Conservation (phyloP, 2,888 invertebrate species). For the Pandemis corylana region DNA sequence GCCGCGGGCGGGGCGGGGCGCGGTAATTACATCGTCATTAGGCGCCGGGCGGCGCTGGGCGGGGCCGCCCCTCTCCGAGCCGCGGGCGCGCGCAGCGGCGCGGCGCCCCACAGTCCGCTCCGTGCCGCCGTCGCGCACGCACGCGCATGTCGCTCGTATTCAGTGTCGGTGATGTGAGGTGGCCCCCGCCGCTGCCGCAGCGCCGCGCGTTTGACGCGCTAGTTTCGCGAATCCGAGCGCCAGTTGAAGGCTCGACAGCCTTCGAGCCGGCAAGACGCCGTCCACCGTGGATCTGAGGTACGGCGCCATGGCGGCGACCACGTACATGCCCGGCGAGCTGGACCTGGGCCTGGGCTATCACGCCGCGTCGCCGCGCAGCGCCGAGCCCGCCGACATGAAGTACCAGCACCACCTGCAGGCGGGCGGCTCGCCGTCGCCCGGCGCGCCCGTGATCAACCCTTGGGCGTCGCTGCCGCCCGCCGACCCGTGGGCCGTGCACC, state of each 20-base stretch:
- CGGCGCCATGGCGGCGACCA: conserved; percentile 97
- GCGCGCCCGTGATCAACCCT: conserved; percentile 87
- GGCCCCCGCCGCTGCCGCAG: conserved; percentile 82
- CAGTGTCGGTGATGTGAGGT: conserved; percentile 80
- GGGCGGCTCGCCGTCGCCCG: conserved; percentile 86
- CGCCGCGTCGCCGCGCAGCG: conserved; percentile 93
- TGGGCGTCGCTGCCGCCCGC: conserved; percentile 93
- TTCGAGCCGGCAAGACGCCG: conserved; percentile 87
- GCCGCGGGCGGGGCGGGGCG: conserved; percentile 55
- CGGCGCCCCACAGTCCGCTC: conserved; percentile 77
- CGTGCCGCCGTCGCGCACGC: conserved; percentile 85
- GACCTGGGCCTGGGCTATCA: conserved; percentile 93
- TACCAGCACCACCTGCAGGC: conserved; percentile 96
- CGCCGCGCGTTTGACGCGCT: conserved; percentile 79
- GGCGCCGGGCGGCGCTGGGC: conserved; percentile 70
- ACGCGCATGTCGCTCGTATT: conserved; percentile 86
- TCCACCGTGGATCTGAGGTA: conserved; percentile 86
- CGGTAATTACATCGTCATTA: conserved; percentile 49
- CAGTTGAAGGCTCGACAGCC: conserved; percentile 83
- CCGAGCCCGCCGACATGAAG: conserved; percentile 97
- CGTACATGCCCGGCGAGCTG: conserved; percentile 96
- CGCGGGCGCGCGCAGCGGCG: conserved; percentile 73
- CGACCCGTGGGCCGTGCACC: conserved; percentile 94
- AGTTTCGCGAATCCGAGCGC: conserved; percentile 77
- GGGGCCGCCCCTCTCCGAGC: conserved; percentile 66